phyloP scores from a whole-genome alignment of 2,797 vertebrate genomes.

The Enteromius anoplus region DNA sequence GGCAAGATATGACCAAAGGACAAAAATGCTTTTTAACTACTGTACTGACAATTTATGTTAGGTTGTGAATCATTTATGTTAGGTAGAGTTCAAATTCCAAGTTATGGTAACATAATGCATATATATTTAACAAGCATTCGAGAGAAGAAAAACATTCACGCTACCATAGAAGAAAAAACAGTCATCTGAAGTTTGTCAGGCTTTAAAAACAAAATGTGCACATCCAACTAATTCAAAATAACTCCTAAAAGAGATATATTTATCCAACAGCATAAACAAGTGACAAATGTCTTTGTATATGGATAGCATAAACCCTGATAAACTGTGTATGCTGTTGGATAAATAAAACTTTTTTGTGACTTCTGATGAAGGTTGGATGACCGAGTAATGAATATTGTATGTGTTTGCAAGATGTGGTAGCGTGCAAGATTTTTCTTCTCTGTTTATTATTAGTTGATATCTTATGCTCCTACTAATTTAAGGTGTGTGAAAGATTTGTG shows the following conservation, averaged over 20 bases:
- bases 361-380: background rate
- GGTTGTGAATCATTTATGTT: background rate
- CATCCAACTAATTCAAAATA: background rate
- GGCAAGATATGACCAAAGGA: slow-evolving; percentile 4
- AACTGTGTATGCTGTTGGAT: background rate
- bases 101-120: background rate
- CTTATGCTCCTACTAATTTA: background rate
- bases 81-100: background rate
- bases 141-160: background rate
- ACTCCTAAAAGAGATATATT: background rate
- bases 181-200: background rate
- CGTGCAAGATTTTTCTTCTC: background rate
- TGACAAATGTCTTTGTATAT: slow-evolving; percentile 5
- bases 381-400: background rate
- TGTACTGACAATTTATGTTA: background rate
- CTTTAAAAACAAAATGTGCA: background rate
- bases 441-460: background rate
- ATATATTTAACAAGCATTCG: background rate
- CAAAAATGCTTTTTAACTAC: background rate
- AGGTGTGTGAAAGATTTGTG: background rate
- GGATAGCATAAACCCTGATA: background rate
- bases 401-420: background rate
- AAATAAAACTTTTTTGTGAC: background rate
- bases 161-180: background rate
- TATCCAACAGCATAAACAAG: background rate